Conservation (phyloP, 2,113 vertebrate species). For the Alosa alosa region DNA sequence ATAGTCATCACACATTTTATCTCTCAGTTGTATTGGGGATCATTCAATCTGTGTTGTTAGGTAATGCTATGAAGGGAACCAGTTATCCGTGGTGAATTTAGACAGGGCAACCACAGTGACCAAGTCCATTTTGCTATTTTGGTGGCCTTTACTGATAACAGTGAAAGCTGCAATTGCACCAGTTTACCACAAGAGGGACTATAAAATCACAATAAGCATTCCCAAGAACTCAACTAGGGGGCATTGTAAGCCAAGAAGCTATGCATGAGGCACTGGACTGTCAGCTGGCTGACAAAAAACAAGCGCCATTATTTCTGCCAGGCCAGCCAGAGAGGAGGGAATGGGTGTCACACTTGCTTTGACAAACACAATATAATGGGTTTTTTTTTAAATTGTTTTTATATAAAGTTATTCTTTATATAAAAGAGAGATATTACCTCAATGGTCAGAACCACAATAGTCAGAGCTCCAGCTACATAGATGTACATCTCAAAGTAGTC, state of each 20-base stretch:
- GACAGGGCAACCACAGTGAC: no score
- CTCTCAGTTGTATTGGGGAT: background rate
- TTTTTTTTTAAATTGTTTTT: background rate
- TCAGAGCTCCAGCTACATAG: conserved; percentile 88
- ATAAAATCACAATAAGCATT: background rate
- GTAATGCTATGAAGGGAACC: background rate
- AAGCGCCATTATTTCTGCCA: background rate
- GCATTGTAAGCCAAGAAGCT: conserved; percentile 27
- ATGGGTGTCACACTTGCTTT: background rate
- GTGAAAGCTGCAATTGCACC: background rate
- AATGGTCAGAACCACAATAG: conserved; percentile 88
- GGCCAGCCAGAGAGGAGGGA: background rate
- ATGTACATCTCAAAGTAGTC: conserved; percentile 90
- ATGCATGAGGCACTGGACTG: background rate
- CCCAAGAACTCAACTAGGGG: conserved; percentile 50
- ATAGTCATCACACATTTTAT: no score
- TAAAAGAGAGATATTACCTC: conserved; percentile 85
- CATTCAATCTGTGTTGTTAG: background rate
- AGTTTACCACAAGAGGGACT: background rate
- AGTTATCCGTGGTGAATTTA: background rate
- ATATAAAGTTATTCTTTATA: background rate
- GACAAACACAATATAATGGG: background rate
- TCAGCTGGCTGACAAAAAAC: background rate
- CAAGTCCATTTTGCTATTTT: background rate
- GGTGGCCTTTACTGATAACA: background rate